Percentiles rank a stretch among this genome's conserved stretches.
Conservation (phyloP, 2,797 vertebrate genomes). For the Tragelaphus oryx region DNA sequence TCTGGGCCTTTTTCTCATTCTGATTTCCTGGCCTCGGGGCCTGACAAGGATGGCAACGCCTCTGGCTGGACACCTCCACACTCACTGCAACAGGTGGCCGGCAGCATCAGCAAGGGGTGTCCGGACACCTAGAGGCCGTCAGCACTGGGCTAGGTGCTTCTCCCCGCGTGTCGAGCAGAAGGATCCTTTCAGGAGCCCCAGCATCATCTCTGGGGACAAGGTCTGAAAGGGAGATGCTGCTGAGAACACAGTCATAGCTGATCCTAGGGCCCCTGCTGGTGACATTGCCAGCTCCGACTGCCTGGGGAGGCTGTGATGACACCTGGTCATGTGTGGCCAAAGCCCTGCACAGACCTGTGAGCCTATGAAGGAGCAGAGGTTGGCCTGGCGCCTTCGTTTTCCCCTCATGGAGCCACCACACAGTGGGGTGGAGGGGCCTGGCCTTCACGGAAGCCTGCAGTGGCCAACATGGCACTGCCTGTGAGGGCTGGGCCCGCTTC, state of each 20-base stretch:
- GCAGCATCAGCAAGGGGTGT: neutral
- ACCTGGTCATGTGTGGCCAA: rapidly evolving
- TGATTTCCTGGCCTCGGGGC: neutral
- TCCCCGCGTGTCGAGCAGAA: neutral
- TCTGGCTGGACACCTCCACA: neutral
- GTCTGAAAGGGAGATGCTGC: neutral
- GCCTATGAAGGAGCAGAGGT: neutral
- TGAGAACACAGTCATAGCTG: too few species aligned
- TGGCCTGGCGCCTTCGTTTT: neutral
- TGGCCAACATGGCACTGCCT: neutral
- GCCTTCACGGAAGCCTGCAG: neutral
- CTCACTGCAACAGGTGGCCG: rapidly evolving
- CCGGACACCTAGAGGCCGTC: rapidly evolving
- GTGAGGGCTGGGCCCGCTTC: neutral
- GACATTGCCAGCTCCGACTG: neutral
- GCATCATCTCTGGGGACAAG: neutral
- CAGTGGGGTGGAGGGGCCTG: neutral
- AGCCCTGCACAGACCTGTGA: rapidly evolving
- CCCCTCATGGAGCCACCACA: neutral
- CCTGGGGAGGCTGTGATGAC: rapidly evolving
- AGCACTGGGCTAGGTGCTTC: neutral
- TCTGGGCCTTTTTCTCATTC: neutral
- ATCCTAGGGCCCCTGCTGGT: neutral
- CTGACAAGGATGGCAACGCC: rapidly evolving
- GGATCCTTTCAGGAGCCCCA: neutral